These are phyloP conservation scores for Triplophysa tibetana DNA, from an alignment of 2,113 vertebrate species.

Conservation along the genomic window DNA sequence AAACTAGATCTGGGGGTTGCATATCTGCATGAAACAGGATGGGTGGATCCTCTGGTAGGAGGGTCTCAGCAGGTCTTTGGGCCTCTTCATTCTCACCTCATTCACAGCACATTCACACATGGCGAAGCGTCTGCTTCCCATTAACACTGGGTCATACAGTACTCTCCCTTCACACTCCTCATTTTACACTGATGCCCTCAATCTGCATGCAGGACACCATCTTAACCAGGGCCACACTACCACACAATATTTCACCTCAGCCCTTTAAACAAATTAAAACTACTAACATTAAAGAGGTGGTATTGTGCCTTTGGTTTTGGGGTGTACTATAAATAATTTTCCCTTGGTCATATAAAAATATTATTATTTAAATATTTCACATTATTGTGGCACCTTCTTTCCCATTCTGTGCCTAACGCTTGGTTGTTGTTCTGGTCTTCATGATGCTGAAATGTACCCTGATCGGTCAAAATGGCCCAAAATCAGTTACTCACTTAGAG, in stretches of 20 bases:
- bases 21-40: neutral
- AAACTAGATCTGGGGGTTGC: neutral
- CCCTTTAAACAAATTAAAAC: too few relatives aligned
- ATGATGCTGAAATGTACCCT: too few relatives aligned
- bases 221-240: constrained; percentile 13
- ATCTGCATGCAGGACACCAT: constrained; percentile 66
- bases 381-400: too few relatives aligned
- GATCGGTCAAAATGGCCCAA: too few relatives aligned
- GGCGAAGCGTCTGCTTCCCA: constrained; percentile 67
- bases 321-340: too few relatives aligned
- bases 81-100: constrained; percentile 77
- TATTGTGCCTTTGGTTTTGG: too few relatives aligned
- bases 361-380: too few relatives aligned
- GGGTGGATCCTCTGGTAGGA: constrained; percentile 28
- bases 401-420: too few relatives aligned
- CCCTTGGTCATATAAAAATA: too few relatives aligned
- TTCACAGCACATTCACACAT: constrained; percentile 69
- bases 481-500: too few relatives aligned
- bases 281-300: neutral
- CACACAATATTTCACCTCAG: neutral
- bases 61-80: constrained; percentile 72
- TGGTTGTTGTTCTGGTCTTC: too few relatives aligned
- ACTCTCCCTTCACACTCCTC: constrained; percentile 44
- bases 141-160: constrained; percentile 71
- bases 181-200: constrained; percentile 60